phyloP scores from a whole-genome alignment of 1,140 invertebrate genomes.

The Paracyclopina nana region DNA sequence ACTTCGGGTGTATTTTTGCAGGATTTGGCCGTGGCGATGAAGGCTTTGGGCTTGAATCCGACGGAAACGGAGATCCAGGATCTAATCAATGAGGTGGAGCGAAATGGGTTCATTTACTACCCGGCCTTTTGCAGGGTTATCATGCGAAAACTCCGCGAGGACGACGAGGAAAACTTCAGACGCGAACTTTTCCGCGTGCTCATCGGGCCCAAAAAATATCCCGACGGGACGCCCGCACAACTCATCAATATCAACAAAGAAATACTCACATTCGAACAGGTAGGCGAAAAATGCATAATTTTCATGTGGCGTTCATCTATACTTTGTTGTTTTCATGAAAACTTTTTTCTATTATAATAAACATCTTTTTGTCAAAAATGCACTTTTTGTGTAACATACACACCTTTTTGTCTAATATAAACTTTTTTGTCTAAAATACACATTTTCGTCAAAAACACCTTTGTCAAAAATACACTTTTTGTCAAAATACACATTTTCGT shows the following conservation, averaged over 20 bases:
- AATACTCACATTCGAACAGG: not conserved
- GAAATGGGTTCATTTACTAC: slow-evolving; percentile 16
- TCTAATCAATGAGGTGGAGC: slow-evolving; percentile 15
- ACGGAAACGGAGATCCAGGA: slow-evolving; percentile 14
- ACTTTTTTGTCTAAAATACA: too few relatives aligned
- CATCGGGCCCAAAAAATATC: slow-evolving; percentile 7
- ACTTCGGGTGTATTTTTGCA: too few relatives aligned
- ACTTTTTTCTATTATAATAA: too few relatives aligned
- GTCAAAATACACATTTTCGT: too few relatives aligned
- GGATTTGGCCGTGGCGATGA: slow-evolving; percentile 14
- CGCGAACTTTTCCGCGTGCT: slow-evolving; percentile 9
- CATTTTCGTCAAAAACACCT: too few relatives aligned
- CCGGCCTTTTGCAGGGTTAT: slow-evolving; percentile 12
- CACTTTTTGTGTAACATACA: too few relatives aligned
- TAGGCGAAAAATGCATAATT: too few relatives aligned
- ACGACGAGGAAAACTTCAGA: slow-evolving; percentile 10
- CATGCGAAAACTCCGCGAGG: slow-evolving; percentile 10
- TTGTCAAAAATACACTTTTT: too few relatives aligned
- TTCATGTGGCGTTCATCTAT: too few relatives aligned
- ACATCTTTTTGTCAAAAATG: too few relatives aligned
- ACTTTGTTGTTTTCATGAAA: too few relatives aligned
- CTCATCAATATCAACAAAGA: not conserved
- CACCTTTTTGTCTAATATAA: too few relatives aligned
- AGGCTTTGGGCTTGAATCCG: slow-evolving; percentile 13
- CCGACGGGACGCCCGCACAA: not conserved